phyloP scores from a whole-genome alignment of 2,888 invertebrate species.

The Chloromyia formosa region DNA sequence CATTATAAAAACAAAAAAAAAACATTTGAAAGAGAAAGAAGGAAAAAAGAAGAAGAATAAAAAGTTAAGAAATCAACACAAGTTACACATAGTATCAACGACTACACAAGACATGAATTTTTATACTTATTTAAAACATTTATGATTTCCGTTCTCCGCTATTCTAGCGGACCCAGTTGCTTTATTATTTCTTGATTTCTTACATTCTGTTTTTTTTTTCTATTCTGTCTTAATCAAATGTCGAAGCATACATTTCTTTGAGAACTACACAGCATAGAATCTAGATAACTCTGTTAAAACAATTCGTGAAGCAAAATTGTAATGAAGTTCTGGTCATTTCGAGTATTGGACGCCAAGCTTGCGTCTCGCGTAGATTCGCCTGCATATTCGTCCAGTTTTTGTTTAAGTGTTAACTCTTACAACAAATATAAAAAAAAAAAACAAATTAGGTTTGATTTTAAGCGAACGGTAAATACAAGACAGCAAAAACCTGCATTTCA shows the following conservation, averaged over 20 bases:
- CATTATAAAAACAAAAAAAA: slow-evolving; percentile 52
- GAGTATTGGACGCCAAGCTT: slow-evolving; percentile 9
- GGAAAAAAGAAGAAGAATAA: slow-evolving; percentile 41
- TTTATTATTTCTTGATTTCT: slow-evolving; percentile 40
- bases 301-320: neutral
- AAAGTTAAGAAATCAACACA: slow-evolving; percentile 38
- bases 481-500: slow-evolving; percentile 19
- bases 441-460: slow-evolving; percentile 4
- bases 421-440: neutral
- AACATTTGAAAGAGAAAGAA: slow-evolving; percentile 35
- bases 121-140: slow-evolving; percentile 38
- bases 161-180: slow-evolving; percentile 14
- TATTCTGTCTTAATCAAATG: too few relatives aligned
- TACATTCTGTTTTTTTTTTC: slow-evolving; percentile 14
- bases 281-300: neutral
- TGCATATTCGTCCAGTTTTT: too few relatives aligned
- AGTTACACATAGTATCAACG: slow-evolving; percentile 45
- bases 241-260: too few relatives aligned
- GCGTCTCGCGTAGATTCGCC: neutral
- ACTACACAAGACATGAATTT: slow-evolving; percentile 45
- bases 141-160: slow-evolving; percentile 11
- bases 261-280: neutral
- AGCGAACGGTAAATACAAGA: slow-evolving; percentile 13
- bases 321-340: slow-evolving; percentile 32
- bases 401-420: slow-evolving; percentile 24